Percentiles rank a stretch among this genome's conserved stretches.
Conservation (phyloP, 23 tunicate genomes). For the Oikopleura dioica region DNA sequence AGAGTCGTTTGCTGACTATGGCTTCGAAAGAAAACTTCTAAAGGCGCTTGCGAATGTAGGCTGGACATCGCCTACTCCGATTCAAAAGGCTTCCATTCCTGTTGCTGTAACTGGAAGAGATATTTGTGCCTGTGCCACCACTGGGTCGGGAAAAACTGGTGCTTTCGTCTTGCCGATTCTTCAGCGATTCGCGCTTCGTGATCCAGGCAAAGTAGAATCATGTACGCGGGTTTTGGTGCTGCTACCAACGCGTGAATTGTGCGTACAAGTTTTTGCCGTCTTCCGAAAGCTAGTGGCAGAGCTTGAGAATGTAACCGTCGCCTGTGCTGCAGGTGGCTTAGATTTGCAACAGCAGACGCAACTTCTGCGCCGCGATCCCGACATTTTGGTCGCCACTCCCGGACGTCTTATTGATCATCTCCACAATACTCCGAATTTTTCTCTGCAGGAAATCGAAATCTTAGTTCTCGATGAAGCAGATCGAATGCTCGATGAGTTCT, state of each 20-base stretch:
- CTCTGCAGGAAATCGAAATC: constrained; percentile 30
- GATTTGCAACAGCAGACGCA: constrained; percentile 66
- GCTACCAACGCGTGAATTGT: constrained; percentile 71
- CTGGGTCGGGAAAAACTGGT: constrained; percentile 92
- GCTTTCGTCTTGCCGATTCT: constrained; percentile 85
- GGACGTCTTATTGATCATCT: constrained; percentile 88
- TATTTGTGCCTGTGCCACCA: constrained; percentile 87
- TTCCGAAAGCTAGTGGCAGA: constrained; percentile 49
- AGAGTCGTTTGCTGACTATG: neutral
- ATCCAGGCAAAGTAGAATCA: too few species aligned
- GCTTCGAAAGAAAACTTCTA: neutral
- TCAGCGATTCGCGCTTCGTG: constrained; percentile 36
- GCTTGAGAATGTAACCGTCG: neutral
- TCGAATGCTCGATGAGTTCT: constrained; percentile 87
- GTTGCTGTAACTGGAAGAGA: constrained; percentile 67
- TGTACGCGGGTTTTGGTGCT: constrained; percentile 54
- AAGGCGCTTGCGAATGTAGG: constrained; percentile 39
- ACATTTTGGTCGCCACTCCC: constrained; percentile 70
- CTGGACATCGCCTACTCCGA: constrained; percentile 75
- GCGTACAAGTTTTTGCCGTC: constrained; percentile 54
- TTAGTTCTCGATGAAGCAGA: constrained; percentile 90
- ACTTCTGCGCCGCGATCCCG: constrained; percentile 49
- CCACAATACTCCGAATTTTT: constrained; percentile 74
- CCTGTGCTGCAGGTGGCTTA: constrained; percentile 36
- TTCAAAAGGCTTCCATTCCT: constrained; percentile 83